Evolutionary conservation across 2,797 vertebrate genomes (phyloP).

Genomic region (Pangasius macronema): DNA sequence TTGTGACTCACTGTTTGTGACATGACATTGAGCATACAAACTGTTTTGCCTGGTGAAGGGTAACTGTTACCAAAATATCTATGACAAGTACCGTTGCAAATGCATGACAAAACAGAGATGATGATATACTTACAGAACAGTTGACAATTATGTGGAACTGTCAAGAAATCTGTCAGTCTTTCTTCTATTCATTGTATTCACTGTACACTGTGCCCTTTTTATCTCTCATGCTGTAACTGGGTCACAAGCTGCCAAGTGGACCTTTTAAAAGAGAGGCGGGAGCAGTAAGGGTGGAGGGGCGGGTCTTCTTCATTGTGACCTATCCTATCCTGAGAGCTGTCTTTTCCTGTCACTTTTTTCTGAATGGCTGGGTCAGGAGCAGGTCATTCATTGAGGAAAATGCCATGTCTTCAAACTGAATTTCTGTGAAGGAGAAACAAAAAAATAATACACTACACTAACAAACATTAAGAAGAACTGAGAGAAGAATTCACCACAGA

Average conservation of each 20-base stretch:
- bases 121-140: background rate
- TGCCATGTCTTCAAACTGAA: background rate
- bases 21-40: background rate
- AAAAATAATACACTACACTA: too few relatives aligned
- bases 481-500: background rate
- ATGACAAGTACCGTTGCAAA: background rate
- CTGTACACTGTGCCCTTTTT: background rate
- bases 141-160: background rate
- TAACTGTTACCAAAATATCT: background rate
- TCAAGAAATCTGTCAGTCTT: background rate
- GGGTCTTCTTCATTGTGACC: slow-evolving; percentile 2
- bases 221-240: slow-evolving; percentile 7
- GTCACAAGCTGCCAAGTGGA: slow-evolving; percentile 42
- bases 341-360: slow-evolving; percentile 19
- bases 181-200: background rate
- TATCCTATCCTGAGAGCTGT: background rate
- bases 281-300: background rate
- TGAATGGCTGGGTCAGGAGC: slow-evolving; percentile 36
- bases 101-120: background rate
- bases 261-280: slow-evolving; percentile 48
- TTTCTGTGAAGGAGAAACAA: background rate
- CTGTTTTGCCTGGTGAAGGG: background rate
- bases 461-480: background rate
- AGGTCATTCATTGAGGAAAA: slow-evolving; percentile 30
- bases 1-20: background rate